Base-by-base conservation (phyloP, 1,140 invertebrate species). In the Drosophila navojoa region DNA sequence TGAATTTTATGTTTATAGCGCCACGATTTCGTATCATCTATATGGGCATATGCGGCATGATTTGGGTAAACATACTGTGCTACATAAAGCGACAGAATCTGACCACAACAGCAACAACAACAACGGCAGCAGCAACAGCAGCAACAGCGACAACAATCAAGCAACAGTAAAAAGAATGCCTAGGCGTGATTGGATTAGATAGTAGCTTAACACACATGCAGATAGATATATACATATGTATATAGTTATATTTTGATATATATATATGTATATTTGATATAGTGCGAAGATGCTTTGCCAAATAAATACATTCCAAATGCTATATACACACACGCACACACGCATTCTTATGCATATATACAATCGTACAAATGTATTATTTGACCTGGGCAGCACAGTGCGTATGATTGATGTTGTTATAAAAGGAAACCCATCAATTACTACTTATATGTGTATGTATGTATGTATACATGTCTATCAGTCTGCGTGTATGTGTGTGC, bases 61-160 rank as follows among this genome's bases (percentile, higher is more conserved):
- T 95, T 25, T 97, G 96, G 96, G 95, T 96, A 16, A 96, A 96
- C 79, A 95, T 97, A 68, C 86, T 96, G 1, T 96, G 96, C 77
- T 96, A 95, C 78, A 94, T 96, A 50, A 96, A 96, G 91, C 91
- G 95, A 62, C 93, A 94, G 73, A 93, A 59, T 55, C 15, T 79
- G 38, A 49, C 50, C 38, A 50, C 79, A 7, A 38, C 57, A 9
- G 22, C 16, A 40, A 25, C 42, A 16, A 38, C 59, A 59, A 16
- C 55, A 35, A 57, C 47, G n/a, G 35, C 29, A 9, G 2, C 55
- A 35, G 60, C 47, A 22, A 35, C 32, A 9, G 9, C 27, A 5
- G 45, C 50, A 7, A 6, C 35, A 71, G 38, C 53, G n/a, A 16
- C 70, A 27, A 19, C 47, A 42, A 67, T 62, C 15, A 49, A 32